Evolutionary conservation across 1,140 invertebrate species (phyloP).

Genomic region (Rhizoglyphus robini): DNA sequence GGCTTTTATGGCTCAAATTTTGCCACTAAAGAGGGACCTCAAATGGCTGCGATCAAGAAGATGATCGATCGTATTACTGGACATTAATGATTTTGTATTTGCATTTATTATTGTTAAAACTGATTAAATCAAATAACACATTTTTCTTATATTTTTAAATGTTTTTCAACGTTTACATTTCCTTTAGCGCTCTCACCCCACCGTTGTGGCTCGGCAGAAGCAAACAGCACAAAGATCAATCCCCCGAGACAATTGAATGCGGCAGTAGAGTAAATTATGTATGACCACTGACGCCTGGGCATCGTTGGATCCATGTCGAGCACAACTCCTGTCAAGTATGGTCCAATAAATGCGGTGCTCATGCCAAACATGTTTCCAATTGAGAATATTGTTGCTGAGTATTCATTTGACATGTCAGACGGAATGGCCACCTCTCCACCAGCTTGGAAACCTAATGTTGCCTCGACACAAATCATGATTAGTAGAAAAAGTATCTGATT

Average conservation of each 20-base stretch:
- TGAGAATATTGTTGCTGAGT: constrained; percentile 10
- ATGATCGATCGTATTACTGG: constrained; percentile 9
- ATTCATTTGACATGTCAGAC: constrained; percentile 47
- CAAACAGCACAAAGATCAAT: constrained; percentile 19
- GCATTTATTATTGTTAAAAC: too few species aligned
- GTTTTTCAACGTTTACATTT: too few species aligned
- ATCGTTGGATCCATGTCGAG: background rate
- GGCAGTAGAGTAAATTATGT: constrained; percentile 20
- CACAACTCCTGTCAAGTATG: constrained; percentile 9
- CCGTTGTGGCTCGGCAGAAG: constrained; percentile 12
- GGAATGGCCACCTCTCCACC: constrained; percentile 25
- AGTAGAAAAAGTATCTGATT: constrained; percentile 19
- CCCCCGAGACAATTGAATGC: constrained; percentile 8
- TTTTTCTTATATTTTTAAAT: too few species aligned
- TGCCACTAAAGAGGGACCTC: background rate
- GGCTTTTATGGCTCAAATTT: constrained; percentile 3
- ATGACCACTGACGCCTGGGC: constrained; percentile 3
- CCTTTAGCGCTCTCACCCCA: constrained; percentile 15
- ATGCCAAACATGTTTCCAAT: constrained; percentile 9
- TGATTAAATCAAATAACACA: too few species aligned
- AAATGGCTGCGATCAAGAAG: background rate
- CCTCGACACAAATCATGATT: constrained; percentile 23
- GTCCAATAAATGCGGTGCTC: constrained; percentile 5
- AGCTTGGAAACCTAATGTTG: constrained; percentile 21
- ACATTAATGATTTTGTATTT: background rate